Conservation (phyloP, 2,797 vertebrate genomes). For the Hyperoplus lanceolatus region DNA sequence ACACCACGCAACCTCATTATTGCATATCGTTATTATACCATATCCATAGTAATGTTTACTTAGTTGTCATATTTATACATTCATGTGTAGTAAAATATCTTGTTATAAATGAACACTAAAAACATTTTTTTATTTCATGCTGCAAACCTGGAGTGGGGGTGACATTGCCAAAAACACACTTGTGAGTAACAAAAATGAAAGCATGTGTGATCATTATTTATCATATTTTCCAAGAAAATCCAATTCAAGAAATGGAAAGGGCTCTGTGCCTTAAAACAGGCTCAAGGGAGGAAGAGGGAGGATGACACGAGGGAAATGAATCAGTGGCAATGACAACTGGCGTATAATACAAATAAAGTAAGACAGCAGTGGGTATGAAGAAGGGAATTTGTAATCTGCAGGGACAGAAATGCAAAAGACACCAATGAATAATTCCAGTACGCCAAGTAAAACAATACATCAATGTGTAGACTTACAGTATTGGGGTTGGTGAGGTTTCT, state of each 20-base stretch:
- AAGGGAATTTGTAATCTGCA: not conserved
- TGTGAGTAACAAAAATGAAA: constrained; percentile 37
- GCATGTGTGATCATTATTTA: constrained; percentile 48
- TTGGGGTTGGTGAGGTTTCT: constrained; percentile 99
- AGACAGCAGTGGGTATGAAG: not conserved
- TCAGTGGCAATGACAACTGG: too few relatives aligned
- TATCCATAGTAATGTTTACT: not conserved
- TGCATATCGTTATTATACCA: not conserved
- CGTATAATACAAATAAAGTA: too few relatives aligned
- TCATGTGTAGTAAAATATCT: not conserved
- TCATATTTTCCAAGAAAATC: constrained; percentile 65
- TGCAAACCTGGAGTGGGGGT: not conserved
- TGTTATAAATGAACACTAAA: not conserved
- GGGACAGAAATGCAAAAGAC: not conserved
- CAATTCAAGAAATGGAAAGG: constrained; percentile 52
- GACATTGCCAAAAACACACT: constrained; percentile 18
- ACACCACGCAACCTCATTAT: not conserved
- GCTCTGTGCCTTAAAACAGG: constrained; percentile 24
- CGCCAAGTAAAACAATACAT: not conserved
- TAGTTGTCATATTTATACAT: not conserved
- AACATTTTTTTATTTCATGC: too few relatives aligned
- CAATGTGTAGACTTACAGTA: constrained; percentile 89
- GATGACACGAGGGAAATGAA: constrained; percentile 6
- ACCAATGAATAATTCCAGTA: not conserved
- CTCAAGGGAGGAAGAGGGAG: constrained; percentile 3